Conservation (phyloP, 1,140 invertebrate species). For the Nasonia vitripennis region DNA sequence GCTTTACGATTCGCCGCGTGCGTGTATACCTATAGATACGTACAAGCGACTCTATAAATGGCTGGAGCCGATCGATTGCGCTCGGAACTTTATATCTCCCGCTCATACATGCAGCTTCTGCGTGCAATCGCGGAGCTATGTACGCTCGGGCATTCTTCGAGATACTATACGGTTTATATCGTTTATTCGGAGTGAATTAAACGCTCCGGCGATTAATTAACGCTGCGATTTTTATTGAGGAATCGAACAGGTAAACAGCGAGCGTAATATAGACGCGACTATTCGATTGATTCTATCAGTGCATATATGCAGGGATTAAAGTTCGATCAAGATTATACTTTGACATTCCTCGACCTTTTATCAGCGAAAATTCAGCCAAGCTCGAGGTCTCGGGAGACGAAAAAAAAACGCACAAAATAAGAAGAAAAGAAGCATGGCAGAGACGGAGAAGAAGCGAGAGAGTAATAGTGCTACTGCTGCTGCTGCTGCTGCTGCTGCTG, state of each 20-base stretch:
- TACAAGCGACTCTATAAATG: slow-evolving; percentile 59
- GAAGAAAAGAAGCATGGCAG: slow-evolving; percentile 25
- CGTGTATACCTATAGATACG: background rate
- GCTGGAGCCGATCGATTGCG: slow-evolving; percentile 51
- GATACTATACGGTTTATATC: background rate
- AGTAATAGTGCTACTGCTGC: slow-evolving; percentile 39
- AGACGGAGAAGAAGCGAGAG: slow-evolving; percentile 49
- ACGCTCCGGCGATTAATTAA: background rate
- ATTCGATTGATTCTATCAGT: background rate
- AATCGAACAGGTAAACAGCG: background rate
- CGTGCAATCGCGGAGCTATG: slow-evolving; percentile 9
- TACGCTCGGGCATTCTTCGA: background rate
- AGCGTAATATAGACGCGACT: background rate
- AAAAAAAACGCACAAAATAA: background rate
- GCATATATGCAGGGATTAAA: too few species aligned
- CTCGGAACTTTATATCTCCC: slow-evolving; percentile 36
- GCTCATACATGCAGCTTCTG: slow-evolving; percentile 19
- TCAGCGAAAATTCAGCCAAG: background rate
- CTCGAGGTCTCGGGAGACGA: background rate
- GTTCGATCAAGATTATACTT: background rate
- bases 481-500: background rate
- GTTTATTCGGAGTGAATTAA: background rate
- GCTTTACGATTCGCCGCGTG: slow-evolving; percentile 57
- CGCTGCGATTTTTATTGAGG: background rate
- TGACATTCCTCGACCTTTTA: background rate